These are phyloP conservation scores for Taphrorychus bicolor DNA, from an alignment of 2,888 invertebrate genomes.

Conservation along the genomic window DNA sequence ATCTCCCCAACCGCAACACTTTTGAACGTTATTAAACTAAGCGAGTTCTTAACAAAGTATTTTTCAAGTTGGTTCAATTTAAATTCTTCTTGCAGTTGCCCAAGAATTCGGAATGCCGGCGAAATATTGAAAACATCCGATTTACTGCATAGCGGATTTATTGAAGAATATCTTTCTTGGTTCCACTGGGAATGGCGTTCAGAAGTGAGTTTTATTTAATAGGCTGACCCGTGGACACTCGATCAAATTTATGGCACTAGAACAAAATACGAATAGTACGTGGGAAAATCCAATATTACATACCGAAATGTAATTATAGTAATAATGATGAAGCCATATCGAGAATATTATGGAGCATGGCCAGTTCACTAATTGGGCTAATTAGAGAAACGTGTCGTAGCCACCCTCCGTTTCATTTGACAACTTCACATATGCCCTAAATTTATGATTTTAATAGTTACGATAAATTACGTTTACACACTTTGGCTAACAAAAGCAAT, in stretches of 20 bases:
- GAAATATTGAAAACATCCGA: background rate
- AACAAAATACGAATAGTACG: too few relatives aligned
- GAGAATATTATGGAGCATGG: slow-evolving; percentile 21
- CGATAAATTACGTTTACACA: slow-evolving; percentile 59
- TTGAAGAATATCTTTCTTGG: background rate
- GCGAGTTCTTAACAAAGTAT: background rate
- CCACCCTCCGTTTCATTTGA: slow-evolving; percentile 55
- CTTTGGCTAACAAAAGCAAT: slow-evolving; percentile 58
- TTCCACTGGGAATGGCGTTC: background rate
- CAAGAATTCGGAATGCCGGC: background rate
- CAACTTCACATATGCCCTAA: slow-evolving; percentile 54
- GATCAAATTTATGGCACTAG: background rate
- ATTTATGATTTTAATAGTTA: slow-evolving; percentile 60
- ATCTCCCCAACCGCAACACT: background rate
- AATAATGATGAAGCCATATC: slow-evolving; percentile 13
- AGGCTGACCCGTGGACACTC: background rate
- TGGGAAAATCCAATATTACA: slow-evolving; percentile 2
- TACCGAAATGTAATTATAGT: background rate
- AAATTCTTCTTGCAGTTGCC: slow-evolving; percentile 3
- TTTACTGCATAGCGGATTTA: background rate
- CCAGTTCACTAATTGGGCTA: slow-evolving; percentile 58
- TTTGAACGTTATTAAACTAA: background rate
- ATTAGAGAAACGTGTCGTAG: slow-evolving; percentile 60
- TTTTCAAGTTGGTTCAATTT: slow-evolving; percentile 2
- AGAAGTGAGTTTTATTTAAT: background rate